Percentiles rank a stretch among this genome's conserved stretches.
These are phyloP conservation scores for Oryzaephilus surinamensis DNA, from an alignment of 1,140 invertebrate genomes.

Conservation along the genomic window DNA sequence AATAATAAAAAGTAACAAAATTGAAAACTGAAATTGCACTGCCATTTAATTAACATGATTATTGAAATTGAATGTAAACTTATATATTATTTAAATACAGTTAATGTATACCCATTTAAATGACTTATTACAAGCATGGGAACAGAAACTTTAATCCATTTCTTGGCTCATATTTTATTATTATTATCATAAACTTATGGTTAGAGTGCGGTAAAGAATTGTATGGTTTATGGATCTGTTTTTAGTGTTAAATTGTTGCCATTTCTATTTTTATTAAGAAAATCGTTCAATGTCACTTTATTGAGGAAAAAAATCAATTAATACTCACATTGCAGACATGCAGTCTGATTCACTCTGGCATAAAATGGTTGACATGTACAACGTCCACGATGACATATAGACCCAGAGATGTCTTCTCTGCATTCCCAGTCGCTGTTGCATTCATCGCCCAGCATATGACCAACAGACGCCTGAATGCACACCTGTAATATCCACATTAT, in stretches of 20 bases:
- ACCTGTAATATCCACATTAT: too few relatives aligned
- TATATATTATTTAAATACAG: neutral
- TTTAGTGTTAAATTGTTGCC: neutral
- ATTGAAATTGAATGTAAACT: constrained; percentile 1
- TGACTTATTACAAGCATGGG: neutral
- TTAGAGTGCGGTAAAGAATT: constrained; percentile 1
- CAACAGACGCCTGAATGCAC: constrained; percentile 8
- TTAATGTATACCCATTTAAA: constrained; percentile 3
- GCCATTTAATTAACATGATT: neutral
- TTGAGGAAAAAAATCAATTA: neutral
- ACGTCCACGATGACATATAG: constrained; percentile 47
- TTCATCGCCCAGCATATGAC: constrained; percentile 25
- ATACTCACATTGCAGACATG: constrained; percentile 57
- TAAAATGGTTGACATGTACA: constrained; percentile 57
- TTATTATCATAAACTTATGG: too few relatives aligned
- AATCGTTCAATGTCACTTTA: neutral
- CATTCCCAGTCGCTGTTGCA: constrained; percentile 45
- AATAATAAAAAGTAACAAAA: constrained; percentile 35
- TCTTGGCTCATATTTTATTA: too few relatives aligned
- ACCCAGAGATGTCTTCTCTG: constrained; percentile 40
- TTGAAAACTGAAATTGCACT: neutral
- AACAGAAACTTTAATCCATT: too few relatives aligned
- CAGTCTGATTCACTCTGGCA: constrained; percentile 50
- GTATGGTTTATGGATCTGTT: neutral
- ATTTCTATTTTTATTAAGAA: constrained; percentile 2